Evolutionary conservation across 1,140 invertebrate genomes (phyloP).

Genomic region (Adoxophyes honmai): DNA sequence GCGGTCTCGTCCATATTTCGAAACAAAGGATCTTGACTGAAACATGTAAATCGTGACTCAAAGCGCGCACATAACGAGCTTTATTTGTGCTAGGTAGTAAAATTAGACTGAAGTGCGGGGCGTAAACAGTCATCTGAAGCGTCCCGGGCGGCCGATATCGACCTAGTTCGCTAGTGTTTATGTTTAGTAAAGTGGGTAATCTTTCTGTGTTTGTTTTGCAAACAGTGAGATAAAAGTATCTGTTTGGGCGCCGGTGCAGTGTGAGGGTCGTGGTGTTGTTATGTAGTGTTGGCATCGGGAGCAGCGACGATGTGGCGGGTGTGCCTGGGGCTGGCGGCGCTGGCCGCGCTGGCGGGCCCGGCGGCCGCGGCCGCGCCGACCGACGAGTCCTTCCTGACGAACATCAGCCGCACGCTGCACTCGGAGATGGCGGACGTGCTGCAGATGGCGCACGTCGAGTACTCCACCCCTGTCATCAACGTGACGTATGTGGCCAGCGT

Average conservation of each 20-base stretch:
- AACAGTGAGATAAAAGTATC: constrained; percentile 31
- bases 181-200: constrained; percentile 51
- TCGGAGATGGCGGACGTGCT: constrained; percentile 50
- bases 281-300: constrained; percentile 24
- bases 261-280: constrained; percentile 28
- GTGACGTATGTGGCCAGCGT: constrained; percentile 78
- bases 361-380: constrained; percentile 35
- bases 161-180: constrained; percentile 40
- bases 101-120: neutral
- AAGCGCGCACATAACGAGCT: constrained; percentile 32
- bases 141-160: constrained; percentile 23
- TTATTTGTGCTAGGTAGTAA: neutral
- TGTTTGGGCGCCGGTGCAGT: neutral
- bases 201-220: constrained; percentile 62
- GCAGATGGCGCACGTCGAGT: constrained; percentile 57
- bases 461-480: constrained; percentile 64
- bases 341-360: constrained; percentile 29
- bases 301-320: constrained; percentile 34
- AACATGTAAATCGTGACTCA: constrained; percentile 48
- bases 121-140: neutral
- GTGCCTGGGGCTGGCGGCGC: constrained; percentile 30
- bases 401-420: constrained; percentile 42
- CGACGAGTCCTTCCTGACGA: constrained; percentile 38
- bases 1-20: constrained; percentile 16
- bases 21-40: constrained; percentile 33